A percentile compares a stretch with the other conserved stretches of the same genome.
Evolutionary conservation across 1,140 invertebrate genomes (phyloP).

Genomic region (Goniozus legneri): DNA sequence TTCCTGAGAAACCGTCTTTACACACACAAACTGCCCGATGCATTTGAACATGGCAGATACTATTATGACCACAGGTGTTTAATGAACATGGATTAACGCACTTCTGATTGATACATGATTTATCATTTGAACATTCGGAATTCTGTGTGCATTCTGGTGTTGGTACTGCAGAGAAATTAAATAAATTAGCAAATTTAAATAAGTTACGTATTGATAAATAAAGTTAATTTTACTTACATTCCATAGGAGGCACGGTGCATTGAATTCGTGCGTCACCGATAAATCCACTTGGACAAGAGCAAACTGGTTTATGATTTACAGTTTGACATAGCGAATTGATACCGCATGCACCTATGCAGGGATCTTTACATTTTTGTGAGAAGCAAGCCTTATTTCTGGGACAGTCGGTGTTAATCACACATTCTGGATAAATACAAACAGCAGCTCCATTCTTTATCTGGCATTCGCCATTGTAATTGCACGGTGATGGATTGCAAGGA

Average conservation of each 20-base stretch:
- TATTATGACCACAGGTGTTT: slow-evolving; percentile 74
- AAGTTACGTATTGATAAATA: slow-evolving; percentile 2
- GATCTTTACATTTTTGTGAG: slow-evolving; percentile 76
- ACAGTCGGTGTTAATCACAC: slow-evolving; percentile 81
- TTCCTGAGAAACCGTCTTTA: slow-evolving; percentile 77
- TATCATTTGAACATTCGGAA: slow-evolving; percentile 77
- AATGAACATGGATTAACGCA: slow-evolving; percentile 76
- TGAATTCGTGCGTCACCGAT: slow-evolving; percentile 75
- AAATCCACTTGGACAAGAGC: slow-evolving; percentile 75
- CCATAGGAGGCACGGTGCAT: slow-evolving; percentile 53
- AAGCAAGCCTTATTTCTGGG: slow-evolving; percentile 76
- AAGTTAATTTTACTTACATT: slow-evolving; percentile 24
- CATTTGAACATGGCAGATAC: slow-evolving; percentile 74
- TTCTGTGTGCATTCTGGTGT: slow-evolving; percentile 76
- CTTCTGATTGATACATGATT: slow-evolving; percentile 74
- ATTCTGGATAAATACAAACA: slow-evolving; percentile 79
- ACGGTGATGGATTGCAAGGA: slow-evolving; percentile 79
- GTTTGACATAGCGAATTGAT: slow-evolving; percentile 80
- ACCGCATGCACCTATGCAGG: slow-evolving; percentile 77
- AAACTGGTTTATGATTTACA: slow-evolving; percentile 77
- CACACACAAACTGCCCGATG: slow-evolving; percentile 84
- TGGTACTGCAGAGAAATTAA: slow-evolving; percentile 45
- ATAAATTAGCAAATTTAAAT: slow-evolving; percentile 4
- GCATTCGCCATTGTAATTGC: slow-evolving; percentile 76
- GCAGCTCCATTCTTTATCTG: slow-evolving; percentile 66